Conservation (phyloP, 2,113 vertebrate genomes). For the Aegithalos caudatus region DNA sequence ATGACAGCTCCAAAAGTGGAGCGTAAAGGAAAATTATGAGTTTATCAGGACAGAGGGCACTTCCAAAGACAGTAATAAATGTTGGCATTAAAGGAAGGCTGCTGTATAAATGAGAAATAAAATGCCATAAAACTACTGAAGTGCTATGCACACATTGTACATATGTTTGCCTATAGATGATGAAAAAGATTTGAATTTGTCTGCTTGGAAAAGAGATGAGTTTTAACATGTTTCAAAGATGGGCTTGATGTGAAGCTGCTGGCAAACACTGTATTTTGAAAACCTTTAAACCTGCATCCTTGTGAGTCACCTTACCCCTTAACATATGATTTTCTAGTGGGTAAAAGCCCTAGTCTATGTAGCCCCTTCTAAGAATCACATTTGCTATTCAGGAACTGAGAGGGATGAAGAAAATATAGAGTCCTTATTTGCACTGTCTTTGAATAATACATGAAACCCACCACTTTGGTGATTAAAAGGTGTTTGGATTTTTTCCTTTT, state of each 20-base stretch:
- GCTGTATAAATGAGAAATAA: constrained; percentile 36
- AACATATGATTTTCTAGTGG: not conserved
- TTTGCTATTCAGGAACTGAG: not conserved
- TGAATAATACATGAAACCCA: not conserved
- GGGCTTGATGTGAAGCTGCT: not conserved
- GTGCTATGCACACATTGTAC: not conserved
- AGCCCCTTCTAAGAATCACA: not conserved
- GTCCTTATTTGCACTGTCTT: not conserved
- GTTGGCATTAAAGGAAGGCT: constrained; percentile 34
- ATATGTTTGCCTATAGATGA: not conserved
- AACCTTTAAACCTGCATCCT: not conserved
- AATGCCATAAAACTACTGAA: constrained; percentile 42
- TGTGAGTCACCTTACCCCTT: not conserved
- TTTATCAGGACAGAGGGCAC: constrained; percentile 26
- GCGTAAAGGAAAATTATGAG: constrained; percentile 39
- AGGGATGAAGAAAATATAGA: not conserved
- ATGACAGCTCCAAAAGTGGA: constrained; percentile 35
- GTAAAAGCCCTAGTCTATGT: not conserved
- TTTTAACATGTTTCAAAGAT: not conserved
- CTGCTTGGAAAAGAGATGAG: not conserved
- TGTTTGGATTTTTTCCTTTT: not conserved
- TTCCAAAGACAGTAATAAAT: constrained; percentile 45
- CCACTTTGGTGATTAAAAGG: not conserved
- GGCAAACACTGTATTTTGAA: not conserved
- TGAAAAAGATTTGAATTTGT: constrained; percentile 17